Conservation (phyloP, 2,113 vertebrate genomes). For the Neomonachus schauinslandi region DNA sequence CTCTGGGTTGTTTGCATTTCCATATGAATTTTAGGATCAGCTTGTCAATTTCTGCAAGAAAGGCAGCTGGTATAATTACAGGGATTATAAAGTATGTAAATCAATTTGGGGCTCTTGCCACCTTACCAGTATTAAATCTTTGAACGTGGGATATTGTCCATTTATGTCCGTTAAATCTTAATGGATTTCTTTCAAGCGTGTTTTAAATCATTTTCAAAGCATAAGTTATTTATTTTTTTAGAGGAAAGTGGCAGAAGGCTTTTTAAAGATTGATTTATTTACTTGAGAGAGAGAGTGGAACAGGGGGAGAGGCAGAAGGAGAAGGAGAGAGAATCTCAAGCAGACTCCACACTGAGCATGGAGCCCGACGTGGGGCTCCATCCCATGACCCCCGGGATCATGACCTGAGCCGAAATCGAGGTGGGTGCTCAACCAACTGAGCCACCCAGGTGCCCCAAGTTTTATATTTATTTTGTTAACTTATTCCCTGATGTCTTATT, state of each 20-base stretch:
- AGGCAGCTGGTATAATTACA: not conserved
- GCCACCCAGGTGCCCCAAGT: not conserved
- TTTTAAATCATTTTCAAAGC: not conserved
- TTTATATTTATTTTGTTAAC: slow-evolving; percentile 23
- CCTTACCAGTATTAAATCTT: not conserved
- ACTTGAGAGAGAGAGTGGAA: not conserved
- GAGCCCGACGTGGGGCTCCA: not conserved
- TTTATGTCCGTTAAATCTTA: not conserved
- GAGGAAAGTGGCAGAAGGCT: not conserved
- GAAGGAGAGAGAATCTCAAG: not conserved
- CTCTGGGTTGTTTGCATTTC: not conserved
- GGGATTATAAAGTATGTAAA: not conserved
- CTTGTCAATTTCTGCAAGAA: not conserved
- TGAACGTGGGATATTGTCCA: not conserved
- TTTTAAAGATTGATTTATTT: not conserved
- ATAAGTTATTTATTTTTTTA: not conserved
- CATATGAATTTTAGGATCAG: not conserved
- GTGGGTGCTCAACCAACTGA: not conserved
- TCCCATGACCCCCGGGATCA: not conserved
- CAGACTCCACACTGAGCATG: not conserved
- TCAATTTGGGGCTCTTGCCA: not conserved
- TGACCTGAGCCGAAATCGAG: not conserved
- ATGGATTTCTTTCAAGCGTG: not conserved
- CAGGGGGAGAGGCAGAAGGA: not conserved
- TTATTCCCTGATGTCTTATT: not conserved